Evolutionary conservation across 2,113 vertebrate genomes (phyloP), one percentile per base, ranked within the genome.

Genomic region (Coturnix japonica): DNA sequence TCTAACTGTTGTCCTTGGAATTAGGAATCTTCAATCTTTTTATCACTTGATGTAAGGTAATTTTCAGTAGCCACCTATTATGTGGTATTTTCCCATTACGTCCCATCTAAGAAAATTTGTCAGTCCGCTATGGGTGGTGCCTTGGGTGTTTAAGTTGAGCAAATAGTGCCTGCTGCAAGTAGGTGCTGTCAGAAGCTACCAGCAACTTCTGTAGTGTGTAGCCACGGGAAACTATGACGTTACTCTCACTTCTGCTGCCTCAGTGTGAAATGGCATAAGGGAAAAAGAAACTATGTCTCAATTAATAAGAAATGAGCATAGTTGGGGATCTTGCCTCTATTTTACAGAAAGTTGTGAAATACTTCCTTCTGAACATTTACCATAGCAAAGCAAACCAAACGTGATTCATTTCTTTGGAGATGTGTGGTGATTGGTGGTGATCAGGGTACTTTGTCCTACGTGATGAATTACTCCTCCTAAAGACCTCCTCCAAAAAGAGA

Each of bases 331-430:
- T 81, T 73, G 59, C 22, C 51, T 85, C 83, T 71, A 87, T 80
- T 63, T 92, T 33, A 91, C 92, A 85, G 66, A 56, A 91, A 94
- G 74, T 96, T 96, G 78, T 82, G 96, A 94, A 95, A 96, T 13
- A 25, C 33, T 71, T 92, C 31, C 70, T 76, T 78, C 44, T 90
- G 76, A 83, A 69, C 12, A 30, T 87, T 90, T 94, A 56, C 31
- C 71, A 63, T 63, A 74, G 71, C 21, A 33, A 87, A 54, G 59
- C 81, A 90, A 89, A 80, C 72, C 64, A 89, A 93, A 37, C 13
- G 59, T 17, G 13, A 89, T 95, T 81, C 14, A 20, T 35, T 69
- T 23, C 53, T 47, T 23, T 11, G 31, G 35, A 71, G 23, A 2
- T 33, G 5, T 1, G 33, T 1, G 6, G 7, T 61, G 51, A 41